Base-by-base conservation (phyloP, 2,888 invertebrate genomes). In the Argyresthia albistria region DNA sequence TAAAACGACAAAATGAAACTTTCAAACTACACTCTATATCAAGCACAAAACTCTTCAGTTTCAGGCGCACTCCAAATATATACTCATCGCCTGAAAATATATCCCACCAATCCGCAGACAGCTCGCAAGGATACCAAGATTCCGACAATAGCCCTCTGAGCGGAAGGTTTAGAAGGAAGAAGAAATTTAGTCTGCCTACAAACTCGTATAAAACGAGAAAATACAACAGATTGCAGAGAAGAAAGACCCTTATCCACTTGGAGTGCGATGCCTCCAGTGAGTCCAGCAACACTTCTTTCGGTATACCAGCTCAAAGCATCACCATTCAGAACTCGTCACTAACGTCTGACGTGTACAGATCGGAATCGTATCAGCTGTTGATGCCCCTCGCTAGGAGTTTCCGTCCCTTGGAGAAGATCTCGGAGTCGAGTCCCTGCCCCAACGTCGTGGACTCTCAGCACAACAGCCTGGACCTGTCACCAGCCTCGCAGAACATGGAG, bases 101-200 rank as follows among this genome's bases (percentile, higher is more conserved):
- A 37, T 61, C 67, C 7, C 53, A 58, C 14, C 58, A 68, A 47
- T 74, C 76, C 1, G 53, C 73, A 48, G 81, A 81, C 43, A 81
- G 76, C 56, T 73, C 70, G n/a, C 76, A 76, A 59, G 80, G 78
- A 1, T 82, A 84, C 57, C 72, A 73, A 63, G 81, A 83, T 54
- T 76, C 84, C 0, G 81, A 83, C 53, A 43, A 58, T 3, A 82
- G 76, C 58, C 74, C 72, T 0, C 45, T 62, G 1, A 66, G 61
- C 53, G 46, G 59, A 1, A 57, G 57, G 45, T 36, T 57, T 4
- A 70, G 61, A 57, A 70, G 67, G 56, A 80, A 70, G 59, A 67
- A 63, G 57, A 70, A 62, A 53, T 46, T 62, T 10, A 64, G 63
- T 51, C 52, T 63, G 1, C 58, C 66, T 1, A 60, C 62, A 14